Conservation (phyloP, 2,113 vertebrate genomes). For the Mastomys natalensis region DNA sequence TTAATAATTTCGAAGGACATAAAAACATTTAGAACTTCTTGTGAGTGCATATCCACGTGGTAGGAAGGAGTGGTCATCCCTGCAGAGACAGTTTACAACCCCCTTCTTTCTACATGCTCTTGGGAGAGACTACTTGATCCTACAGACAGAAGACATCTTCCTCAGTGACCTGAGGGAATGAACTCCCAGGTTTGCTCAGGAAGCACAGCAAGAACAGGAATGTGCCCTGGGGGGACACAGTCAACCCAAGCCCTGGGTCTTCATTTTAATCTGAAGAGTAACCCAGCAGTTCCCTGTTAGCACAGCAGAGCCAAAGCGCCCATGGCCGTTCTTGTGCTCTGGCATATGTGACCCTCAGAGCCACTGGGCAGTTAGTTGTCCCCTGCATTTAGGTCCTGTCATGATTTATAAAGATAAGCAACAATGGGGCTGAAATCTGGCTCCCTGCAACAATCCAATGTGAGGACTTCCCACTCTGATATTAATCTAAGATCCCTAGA, state of each 20-base stretch:
- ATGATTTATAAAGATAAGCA: neutral
- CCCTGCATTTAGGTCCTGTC: neutral
- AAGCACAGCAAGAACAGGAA: neutral
- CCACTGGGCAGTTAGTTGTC: neutral
- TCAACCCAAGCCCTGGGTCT: neutral
- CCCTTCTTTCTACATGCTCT: neutral
- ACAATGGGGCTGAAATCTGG: neutral
- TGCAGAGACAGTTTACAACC: neutral
- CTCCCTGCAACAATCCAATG: neutral
- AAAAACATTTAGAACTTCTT: slow-evolving; percentile 33
- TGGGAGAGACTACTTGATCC: neutral
- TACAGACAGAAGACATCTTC: neutral
- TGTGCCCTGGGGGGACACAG: neutral
- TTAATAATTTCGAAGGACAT: slow-evolving; percentile 49
- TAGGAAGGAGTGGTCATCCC: neutral
- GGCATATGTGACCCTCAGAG: neutral
- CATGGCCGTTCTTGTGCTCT: neutral
- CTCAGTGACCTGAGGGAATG: neutral
- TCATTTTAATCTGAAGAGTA: neutral
- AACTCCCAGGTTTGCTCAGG: neutral
- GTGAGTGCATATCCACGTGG: neutral
- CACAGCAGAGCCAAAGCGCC: too few relatives aligned
- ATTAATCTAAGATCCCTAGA: neutral
- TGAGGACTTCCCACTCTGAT: neutral
- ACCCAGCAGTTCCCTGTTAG: neutral